Evolutionary conservation across 2,888 invertebrate species (phyloP), one percentile per base, ranked within the genome.

Genomic region (Pterostichus niger): DNA sequence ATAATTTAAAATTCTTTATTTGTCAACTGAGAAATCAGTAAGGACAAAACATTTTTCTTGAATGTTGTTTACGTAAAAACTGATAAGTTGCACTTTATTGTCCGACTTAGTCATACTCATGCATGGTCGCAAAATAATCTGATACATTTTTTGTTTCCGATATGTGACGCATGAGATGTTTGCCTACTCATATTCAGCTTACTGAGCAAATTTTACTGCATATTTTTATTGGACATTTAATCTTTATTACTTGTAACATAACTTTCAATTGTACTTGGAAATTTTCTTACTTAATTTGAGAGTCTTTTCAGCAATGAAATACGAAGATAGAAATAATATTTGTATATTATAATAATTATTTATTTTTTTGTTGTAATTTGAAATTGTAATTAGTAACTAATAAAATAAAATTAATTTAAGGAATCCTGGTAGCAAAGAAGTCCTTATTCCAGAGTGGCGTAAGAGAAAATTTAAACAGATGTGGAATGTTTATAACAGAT

Each of bases 371-470:
- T 59, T 11, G 1, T n/a, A 6, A 52, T 5, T n/a, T 2, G 1
- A 2, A 52, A 13, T 52, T 52, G 2, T 46, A 24, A 33, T 73
- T n/a, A 3, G 0, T 44, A 46, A 44, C 33, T 24, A 24, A 24
- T 24, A 24, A 24, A 24, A 24, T 44, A 71, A 49, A n/a, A 33
- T 56, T 54, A 49, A 1, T 87, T 86, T 10, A 86, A 93, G 93
- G 94, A 77, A 91, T 95, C 79, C 88, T 94, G 79, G 90, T 94
- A 15, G 93, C 93, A 17, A 94, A 94, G 89, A 93, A 93, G 85
- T 86, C 89, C 3, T 87, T 94, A 35, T 92, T 93, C 85, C 88
- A 90, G 84, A 92, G 92, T 84, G 85, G 87, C n/a, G 87, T 90
- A 1, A 92, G 92, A 2, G 89, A 90, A 77, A 90, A 71, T 17